These are phyloP conservation scores for Prunella strophiata DNA, from an alignment of 2,797 vertebrate genomes.

Conservation along the genomic window DNA sequence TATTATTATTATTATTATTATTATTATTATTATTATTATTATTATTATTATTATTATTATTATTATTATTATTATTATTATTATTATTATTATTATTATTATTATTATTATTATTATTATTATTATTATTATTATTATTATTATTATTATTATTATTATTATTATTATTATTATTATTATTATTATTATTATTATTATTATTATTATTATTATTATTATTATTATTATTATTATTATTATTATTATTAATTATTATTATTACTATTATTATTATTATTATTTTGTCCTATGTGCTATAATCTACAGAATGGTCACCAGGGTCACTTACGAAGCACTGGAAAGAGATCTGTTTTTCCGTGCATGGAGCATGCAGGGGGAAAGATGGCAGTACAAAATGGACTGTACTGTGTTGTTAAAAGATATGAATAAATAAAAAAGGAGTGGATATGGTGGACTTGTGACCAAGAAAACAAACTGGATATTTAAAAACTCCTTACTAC, in stretches of 20 bases:
- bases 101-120: conserved; percentile 50
- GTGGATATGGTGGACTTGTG: conserved; percentile 80
- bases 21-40: conserved; percentile 45
- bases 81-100: conserved; percentile 45
- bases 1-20: conserved; percentile 53
- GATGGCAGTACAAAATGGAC: conserved; percentile 71
- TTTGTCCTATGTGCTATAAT: conserved; percentile 77
- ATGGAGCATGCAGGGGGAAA: conserved; percentile 73
- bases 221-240: conserved; percentile 50
- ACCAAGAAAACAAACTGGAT: conserved; percentile 86
- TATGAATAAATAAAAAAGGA: conserved; percentile 64
- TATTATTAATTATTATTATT: conserved; percentile 45
- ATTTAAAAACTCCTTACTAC: conserved; percentile 84
- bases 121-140: conserved; percentile 53
- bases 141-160: conserved; percentile 45
- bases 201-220: conserved; percentile 45
- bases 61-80: conserved; percentile 53
- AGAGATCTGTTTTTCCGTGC: conserved; percentile 75
- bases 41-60: conserved; percentile 50
- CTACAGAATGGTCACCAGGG: conserved; percentile 84
- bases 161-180: conserved; percentile 50
- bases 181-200: conserved; percentile 53
- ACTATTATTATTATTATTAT: conserved; percentile 29
- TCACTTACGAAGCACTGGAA: conserved; percentile 80
- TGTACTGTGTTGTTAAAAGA: conserved; percentile 58